These are phyloP conservation scores for Acrocera orbiculus DNA, from an alignment of 2,888 invertebrate species.

Conservation along the genomic window DNA sequence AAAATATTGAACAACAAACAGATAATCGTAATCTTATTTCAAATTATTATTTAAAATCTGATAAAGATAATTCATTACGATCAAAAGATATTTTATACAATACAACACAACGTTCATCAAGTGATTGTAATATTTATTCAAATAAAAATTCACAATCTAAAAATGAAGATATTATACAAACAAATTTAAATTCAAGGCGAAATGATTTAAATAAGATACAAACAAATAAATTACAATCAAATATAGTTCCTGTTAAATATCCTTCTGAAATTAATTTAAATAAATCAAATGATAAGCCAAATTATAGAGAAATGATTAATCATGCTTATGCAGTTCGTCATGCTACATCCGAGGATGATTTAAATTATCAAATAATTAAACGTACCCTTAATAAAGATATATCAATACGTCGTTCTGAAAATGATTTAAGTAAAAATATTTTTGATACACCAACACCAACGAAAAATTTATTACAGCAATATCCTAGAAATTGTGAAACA, in stretches of 20 bases:
- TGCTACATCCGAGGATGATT: constrained; percentile 25
- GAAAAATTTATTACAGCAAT: too few relatives aligned
- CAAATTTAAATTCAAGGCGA: too few relatives aligned
- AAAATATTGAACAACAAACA: background rate
- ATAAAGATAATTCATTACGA: background rate
- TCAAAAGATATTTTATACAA: background rate
- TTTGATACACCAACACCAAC: constrained; percentile 6
- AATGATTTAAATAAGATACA: background rate
- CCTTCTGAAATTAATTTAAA: background rate
- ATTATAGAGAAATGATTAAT: constrained; percentile 26
- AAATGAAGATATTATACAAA: too few relatives aligned
- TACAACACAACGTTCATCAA: background rate
- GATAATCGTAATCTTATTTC: background rate
- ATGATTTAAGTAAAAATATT: constrained; percentile 9
- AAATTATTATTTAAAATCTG: background rate
- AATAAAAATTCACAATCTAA: background rate
- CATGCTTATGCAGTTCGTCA: constrained; percentile 22
- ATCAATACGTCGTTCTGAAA: constrained; percentile 8
- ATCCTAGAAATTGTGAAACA: too few relatives aligned
- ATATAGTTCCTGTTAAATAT: background rate
- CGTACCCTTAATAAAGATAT: constrained; percentile 22
- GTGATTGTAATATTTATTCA: too few relatives aligned
- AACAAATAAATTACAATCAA: background rate
- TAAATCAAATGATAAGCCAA: constrained; percentile 14
- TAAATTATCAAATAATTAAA: constrained; percentile 28